These are phyloP conservation scores for Hemaris fuciformis DNA, from an alignment of 2,888 invertebrate species.

Conservation along the genomic window DNA sequence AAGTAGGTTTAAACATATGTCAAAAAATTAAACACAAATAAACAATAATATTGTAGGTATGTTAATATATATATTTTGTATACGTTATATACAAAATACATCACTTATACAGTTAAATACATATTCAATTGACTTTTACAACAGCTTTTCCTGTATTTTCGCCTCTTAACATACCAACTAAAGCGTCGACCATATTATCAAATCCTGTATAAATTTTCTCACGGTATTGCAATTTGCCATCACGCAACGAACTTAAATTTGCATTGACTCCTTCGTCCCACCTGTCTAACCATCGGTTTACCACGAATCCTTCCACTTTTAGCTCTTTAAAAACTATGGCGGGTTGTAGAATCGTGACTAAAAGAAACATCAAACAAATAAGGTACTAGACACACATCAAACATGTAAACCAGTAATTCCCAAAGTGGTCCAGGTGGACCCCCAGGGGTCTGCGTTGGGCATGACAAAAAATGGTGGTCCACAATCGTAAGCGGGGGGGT, in stretches of 20 bases:
- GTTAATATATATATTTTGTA: no score
- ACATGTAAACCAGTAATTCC: no score
- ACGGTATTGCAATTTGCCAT: constrained; percentile 86
- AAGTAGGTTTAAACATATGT: no score
- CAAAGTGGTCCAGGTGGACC: no score
- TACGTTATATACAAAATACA: no score
- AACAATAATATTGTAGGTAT: no score
- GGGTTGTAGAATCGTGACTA: constrained; percentile 79
- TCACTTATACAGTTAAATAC: no score
- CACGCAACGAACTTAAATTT: constrained; percentile 83
- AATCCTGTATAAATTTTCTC: constrained; percentile 88
- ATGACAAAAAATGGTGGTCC: no score
- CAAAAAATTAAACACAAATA: no score
- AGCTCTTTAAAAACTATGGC: constrained; percentile 83
- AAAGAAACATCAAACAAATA: constrained; percentile 39
- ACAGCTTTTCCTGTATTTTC: constrained; percentile 87
- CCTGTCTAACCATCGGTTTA: constrained; percentile 79
- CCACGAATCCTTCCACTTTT: constrained; percentile 85
- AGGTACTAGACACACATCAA: no score
- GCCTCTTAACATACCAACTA: constrained; percentile 83
- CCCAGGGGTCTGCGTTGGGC: no score
- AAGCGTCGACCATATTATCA: constrained; percentile 87
- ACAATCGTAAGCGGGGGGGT: no score
- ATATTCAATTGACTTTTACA: constrained; percentile 67
- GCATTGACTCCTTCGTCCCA: constrained; percentile 84